These are phyloP conservation scores for Mionectes macconnelli DNA, from an alignment of 2,113 vertebrate genomes.

Conservation along the genomic window DNA sequence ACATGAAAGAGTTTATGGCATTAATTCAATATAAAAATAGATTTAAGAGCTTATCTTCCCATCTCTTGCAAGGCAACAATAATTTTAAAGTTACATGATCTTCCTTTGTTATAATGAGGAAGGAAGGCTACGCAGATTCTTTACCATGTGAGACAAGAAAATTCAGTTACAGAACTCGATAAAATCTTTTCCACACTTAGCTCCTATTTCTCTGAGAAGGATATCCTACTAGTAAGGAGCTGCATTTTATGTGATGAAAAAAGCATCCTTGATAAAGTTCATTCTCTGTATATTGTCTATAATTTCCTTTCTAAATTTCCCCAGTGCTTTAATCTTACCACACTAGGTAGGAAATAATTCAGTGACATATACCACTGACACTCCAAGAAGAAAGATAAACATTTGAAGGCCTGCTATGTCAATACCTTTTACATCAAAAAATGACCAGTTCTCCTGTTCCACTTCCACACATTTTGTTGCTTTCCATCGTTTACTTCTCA, in stretches of 20 bases:
- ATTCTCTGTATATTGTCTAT: neutral
- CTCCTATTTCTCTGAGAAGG: neutral
- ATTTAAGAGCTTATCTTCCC: neutral
- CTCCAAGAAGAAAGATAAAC: neutral
- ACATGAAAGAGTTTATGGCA: neutral
- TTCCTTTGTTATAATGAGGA: neutral
- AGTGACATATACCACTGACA: neutral
- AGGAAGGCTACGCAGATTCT: neutral
- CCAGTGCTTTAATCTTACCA: neutral
- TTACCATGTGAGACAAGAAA: neutral
- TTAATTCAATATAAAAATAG: neutral
- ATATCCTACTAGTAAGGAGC: neutral
- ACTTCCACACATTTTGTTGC: neutral
- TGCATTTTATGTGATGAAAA: neutral
- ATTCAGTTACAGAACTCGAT: neutral
- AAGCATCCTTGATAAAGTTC: neutral
- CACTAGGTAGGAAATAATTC: neutral
- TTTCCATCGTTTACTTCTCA: neutral
- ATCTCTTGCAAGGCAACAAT: neutral
- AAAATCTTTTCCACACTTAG: neutral
- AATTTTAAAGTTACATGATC: neutral
- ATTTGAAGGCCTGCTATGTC: neutral
- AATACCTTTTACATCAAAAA: neutral
- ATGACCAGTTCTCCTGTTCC: accelerated
- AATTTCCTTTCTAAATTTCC: neutral